Evolutionary conservation across 2,888 invertebrate species (phyloP).

Genomic region (Heliconius hortense): DNA sequence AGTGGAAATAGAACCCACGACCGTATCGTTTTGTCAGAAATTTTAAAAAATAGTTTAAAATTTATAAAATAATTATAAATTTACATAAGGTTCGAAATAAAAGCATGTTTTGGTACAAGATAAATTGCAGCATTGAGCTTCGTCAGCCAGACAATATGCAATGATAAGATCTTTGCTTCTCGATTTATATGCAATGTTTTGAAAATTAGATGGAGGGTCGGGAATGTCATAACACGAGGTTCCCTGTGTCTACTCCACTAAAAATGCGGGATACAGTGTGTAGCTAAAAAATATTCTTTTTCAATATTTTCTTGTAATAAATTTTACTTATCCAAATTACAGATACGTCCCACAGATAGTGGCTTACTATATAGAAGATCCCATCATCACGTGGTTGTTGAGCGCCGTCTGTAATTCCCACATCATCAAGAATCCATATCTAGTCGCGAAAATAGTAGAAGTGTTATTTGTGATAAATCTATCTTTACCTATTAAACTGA

Average conservation of each 20-base stretch:
- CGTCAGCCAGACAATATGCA: too few relatives aligned
- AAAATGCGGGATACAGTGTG: background rate
- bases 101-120: too few relatives aligned
- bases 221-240: background rate
- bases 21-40: too few relatives aligned
- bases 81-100: too few relatives aligned
- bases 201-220: too few relatives aligned
- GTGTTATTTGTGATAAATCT: constrained; percentile 91
- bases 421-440: constrained; percentile 97
- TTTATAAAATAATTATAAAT: too few relatives aligned
- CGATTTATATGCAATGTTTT: too few relatives aligned
- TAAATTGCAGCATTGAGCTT: too few relatives aligned
- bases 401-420: constrained; percentile 94
- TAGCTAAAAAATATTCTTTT: background rate
- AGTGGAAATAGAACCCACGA: too few relatives aligned
- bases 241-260: background rate
- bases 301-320: background rate
- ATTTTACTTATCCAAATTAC: constrained; percentile 46
- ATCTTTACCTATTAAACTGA: constrained; percentile 79
- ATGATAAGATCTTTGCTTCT: too few relatives aligned
- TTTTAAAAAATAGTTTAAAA: too few relatives aligned
- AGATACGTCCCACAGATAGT: constrained; percentile 90
- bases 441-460: constrained; percentile 97
- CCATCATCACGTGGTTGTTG: constrained; percentile 93
- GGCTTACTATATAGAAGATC: constrained; percentile 89